These are phyloP conservation scores for Heterotis niloticus DNA, from an alignment of 2,113 vertebrate species.

Conservation along the genomic window DNA sequence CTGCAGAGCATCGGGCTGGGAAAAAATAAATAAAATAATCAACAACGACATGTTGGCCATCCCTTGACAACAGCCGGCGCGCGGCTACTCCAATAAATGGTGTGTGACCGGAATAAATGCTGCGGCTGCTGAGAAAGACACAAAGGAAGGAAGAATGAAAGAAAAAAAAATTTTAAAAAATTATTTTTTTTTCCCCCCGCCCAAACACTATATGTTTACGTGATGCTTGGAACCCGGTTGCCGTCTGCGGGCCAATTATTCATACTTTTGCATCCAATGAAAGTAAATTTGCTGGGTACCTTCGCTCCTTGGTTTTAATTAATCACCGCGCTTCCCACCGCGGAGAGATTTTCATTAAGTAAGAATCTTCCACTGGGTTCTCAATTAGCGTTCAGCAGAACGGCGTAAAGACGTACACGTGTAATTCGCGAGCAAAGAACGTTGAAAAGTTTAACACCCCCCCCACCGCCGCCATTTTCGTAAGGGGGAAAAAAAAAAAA, in stretches of 20 bases:
- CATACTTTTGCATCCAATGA: constrained; percentile 42
- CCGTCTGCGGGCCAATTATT: constrained; percentile 42
- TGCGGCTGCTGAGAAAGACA: too few relatives aligned
- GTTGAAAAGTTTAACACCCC: constrained; percentile 27
- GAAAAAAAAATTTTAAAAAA: neutral
- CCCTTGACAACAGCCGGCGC: too few relatives aligned
- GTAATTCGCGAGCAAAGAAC: constrained; percentile 16
- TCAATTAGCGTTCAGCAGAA: constrained; percentile 53
- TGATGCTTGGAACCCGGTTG: constrained; percentile 29
- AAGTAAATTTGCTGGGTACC: constrained; percentile 46
- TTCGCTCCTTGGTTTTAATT: constrained; percentile 50
- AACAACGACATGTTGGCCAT: too few relatives aligned
- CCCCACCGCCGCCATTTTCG: neutral
- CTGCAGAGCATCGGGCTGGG: neutral
- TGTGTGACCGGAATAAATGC: too few relatives aligned
- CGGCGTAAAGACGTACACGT: constrained; percentile 41
- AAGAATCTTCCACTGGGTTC: constrained; percentile 45
- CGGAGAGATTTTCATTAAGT: constrained; percentile 41
- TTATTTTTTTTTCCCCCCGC: neutral
- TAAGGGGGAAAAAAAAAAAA: too few relatives aligned
- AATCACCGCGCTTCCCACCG: constrained; percentile 44
- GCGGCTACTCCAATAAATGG: too few relatives aligned
- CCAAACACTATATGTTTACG: constrained; percentile 16
- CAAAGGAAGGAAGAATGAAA: neutral
- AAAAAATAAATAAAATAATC: too few relatives aligned